A percentile compares a stretch with the other conserved stretches of the same genome.
Evolutionary conservation across 2,888 invertebrate species (phyloP).

Genomic region (Lysandra bellargus): DNA sequence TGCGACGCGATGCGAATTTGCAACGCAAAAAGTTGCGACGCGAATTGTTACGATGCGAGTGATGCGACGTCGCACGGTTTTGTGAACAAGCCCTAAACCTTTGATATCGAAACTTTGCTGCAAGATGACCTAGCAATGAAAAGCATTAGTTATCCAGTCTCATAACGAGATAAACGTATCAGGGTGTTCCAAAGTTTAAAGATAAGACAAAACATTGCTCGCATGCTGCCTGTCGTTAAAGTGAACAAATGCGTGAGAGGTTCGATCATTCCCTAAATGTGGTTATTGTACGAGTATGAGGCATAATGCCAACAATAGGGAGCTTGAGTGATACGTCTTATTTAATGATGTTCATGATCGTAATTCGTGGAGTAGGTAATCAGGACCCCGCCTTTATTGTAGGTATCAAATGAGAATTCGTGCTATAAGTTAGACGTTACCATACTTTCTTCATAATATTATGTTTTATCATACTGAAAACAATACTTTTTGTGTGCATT

Average conservation of each 20-base stretch:
- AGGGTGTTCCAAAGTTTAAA: slow-evolving; percentile 28
- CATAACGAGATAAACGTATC: background rate
- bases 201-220: slow-evolving; percentile 40
- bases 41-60: too few relatives aligned
- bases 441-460: background rate
- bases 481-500: background rate
- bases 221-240: slow-evolving; percentile 56
- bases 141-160: background rate
- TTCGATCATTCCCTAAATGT: slow-evolving; percentile 39
- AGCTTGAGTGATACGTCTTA: slow-evolving; percentile 33
- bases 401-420: background rate
- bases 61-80: too few relatives aligned
- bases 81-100: too few relatives aligned
- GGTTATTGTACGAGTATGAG: slow-evolving; percentile 48
- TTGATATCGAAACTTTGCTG: background rate
- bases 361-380: background rate
- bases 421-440: background rate
- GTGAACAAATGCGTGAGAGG: slow-evolving; percentile 47
- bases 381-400: background rate
- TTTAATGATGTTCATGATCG: slow-evolving; percentile 21
- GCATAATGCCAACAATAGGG: slow-evolving; percentile 37
- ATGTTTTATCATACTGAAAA: background rate
- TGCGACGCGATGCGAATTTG: too few relatives aligned
- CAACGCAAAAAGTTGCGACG: too few relatives aligned
- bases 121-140: background rate